Percentiles rank a stretch among this genome's conserved stretches.
Conservation (phyloP, 2,797 vertebrate genomes). For the Loris lydekkerianus region DNA sequence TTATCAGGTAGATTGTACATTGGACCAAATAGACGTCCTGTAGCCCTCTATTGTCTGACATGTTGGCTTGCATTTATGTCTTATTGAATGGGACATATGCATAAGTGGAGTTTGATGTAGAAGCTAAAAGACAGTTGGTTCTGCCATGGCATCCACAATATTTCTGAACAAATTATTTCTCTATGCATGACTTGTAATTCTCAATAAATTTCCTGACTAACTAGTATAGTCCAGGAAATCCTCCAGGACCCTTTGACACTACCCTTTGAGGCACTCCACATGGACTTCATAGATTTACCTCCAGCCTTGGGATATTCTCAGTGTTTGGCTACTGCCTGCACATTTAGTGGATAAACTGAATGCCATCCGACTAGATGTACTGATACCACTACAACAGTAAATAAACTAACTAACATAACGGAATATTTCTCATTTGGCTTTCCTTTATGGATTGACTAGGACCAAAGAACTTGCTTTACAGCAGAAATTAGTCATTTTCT, state of each 20-base stretch:
- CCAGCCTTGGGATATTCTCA: neutral
- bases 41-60: too few relatives aligned
- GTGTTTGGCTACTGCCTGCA: too few relatives aligned
- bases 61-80: neutral
- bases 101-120: neutral
- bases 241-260: neutral
- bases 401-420: neutral
- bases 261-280: neutral
- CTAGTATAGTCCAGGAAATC: neutral
- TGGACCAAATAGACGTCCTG: too few relatives aligned
- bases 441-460: neutral
- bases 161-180: neutral
- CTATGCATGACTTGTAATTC: neutral
- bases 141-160: neutral
- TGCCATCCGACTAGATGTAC: neutral
- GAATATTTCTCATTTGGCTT: neutral
- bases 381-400: too few relatives aligned
- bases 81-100: neutral
- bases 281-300: neutral
- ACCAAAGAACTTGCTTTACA: neutral
- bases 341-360: neutral
- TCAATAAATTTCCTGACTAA: neutral
- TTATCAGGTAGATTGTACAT: too few relatives aligned
- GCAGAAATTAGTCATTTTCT: neutral
- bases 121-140: neutral